A percentile compares a stretch with the other conserved stretches of the same genome.
phyloP scores from a whole-genome alignment of 2,888 invertebrate species.

The Pollenia labialis region DNA sequence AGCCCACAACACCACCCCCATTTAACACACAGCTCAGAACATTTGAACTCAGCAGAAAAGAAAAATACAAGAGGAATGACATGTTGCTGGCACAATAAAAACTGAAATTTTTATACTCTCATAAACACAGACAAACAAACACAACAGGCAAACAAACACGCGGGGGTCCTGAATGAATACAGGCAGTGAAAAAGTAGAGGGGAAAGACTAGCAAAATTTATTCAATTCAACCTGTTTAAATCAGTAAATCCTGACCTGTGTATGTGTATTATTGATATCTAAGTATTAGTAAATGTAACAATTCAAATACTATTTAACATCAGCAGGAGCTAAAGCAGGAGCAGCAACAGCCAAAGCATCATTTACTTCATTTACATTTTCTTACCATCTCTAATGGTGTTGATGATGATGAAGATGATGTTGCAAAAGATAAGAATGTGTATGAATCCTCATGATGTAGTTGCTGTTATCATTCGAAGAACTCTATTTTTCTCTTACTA shows the following conservation, averaged over 20 bases:
- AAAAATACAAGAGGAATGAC: conserved; percentile 35
- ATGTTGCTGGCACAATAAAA: conserved; percentile 27
- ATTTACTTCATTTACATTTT: conserved; percentile 54
- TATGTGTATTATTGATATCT: conserved; percentile 54
- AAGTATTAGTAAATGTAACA: conserved; percentile 64
- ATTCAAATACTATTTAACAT: conserved; percentile 56
- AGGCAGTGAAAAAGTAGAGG: background rate
- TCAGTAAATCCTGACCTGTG: conserved; percentile 65
- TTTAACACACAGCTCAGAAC: conserved; percentile 23
- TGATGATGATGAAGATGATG: conserved; percentile 38
- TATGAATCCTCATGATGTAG: background rate
- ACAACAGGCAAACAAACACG: background rate
- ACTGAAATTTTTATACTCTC: conserved; percentile 52
- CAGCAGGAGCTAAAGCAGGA: conserved; percentile 22
- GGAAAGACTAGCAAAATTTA: conserved; percentile 35
- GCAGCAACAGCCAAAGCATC: conserved; percentile 41
- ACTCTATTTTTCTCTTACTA: conserved; percentile 34
- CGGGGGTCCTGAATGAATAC: background rate
- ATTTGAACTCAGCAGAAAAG: conserved; percentile 1
- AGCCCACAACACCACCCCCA: conserved; percentile 26
- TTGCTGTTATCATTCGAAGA: conserved; percentile 27
- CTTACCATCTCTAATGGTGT: conserved; percentile 51
- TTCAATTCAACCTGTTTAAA: conserved; percentile 69
- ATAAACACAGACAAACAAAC: background rate
- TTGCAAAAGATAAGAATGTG: background rate